phyloP scores from a whole-genome alignment of 2,113 vertebrate genomes.

The Procavia capensis region DNA sequence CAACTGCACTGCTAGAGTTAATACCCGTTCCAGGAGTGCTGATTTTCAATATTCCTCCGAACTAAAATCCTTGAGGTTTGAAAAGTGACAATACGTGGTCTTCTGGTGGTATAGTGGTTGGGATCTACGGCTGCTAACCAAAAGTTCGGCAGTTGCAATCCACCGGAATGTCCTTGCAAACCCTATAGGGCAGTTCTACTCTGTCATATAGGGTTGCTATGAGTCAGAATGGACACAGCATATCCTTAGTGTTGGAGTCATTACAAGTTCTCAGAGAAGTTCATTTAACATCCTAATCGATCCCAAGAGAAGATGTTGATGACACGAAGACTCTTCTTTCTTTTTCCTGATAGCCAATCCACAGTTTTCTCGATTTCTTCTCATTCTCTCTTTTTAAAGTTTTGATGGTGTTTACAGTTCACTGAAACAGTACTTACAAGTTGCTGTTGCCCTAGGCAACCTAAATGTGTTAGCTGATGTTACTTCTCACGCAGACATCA shows the following conservation, averaged over 20 bases:
- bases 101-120: background rate
- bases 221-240: too few species aligned
- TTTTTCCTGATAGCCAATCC: constrained; percentile 20
- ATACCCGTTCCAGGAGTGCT: background rate
- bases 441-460: constrained; percentile 67
- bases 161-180: too few species aligned
- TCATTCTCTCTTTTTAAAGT: constrained; percentile 50
- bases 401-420: constrained; percentile 61
- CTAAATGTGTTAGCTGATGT: constrained; percentile 71
- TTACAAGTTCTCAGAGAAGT: constrained; percentile 10
- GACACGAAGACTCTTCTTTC: background rate
- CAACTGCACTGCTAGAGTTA: background rate
- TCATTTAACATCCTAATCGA: background rate
- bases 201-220: too few species aligned
- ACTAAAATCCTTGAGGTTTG: background rate
- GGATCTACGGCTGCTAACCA: too few species aligned
- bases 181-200: too few species aligned
- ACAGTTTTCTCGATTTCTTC: constrained; percentile 49
- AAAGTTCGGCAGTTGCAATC: too few species aligned
- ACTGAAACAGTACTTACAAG: constrained; percentile 38
- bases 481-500: constrained; percentile 69
- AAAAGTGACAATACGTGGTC: background rate
- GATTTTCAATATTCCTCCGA: background rate
- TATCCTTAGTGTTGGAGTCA: background rate
- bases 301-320: background rate